phyloP scores from a whole-genome alignment of 2,113 vertebrate species.

The Phaetusa simplex region DNA sequence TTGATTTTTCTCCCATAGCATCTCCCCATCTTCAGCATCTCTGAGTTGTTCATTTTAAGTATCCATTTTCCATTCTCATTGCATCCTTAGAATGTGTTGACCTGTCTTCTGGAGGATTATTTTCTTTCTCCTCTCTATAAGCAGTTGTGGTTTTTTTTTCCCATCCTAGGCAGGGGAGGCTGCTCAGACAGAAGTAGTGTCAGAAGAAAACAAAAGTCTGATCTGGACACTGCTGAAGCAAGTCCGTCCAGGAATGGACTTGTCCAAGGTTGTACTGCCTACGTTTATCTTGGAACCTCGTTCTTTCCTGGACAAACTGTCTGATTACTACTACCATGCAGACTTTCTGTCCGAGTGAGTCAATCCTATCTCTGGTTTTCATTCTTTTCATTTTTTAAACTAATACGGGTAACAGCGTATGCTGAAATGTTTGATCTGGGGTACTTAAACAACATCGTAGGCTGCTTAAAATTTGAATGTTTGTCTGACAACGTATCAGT shows the following conservation, averaged over 20 bases:
- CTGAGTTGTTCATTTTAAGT: neutral
- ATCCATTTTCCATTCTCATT: neutral
- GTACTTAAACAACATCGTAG: neutral
- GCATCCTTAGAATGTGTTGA: neutral
- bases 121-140: neutral
- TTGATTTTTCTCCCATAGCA: neutral
- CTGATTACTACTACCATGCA: slow-evolving; percentile 98
- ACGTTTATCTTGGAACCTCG: slow-evolving; percentile 97
- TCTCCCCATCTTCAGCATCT: neutral
- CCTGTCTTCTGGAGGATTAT: neutral
- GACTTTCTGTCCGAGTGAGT: slow-evolving; percentile 96
- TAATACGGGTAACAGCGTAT: neutral
- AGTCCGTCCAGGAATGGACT: slow-evolving; percentile 96
- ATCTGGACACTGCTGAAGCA: slow-evolving; percentile 99
- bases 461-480: neutral
- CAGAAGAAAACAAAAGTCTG: slow-evolving; percentile 97
- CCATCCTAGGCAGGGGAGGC: slow-evolving; percentile 91
- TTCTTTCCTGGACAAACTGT: slow-evolving; percentile 97
- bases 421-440: neutral
- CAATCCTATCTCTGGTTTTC: neutral
- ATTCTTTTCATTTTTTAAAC: neutral
- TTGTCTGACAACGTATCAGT: neutral
- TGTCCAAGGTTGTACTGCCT: slow-evolving; percentile 96
- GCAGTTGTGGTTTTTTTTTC: neutral
- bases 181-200: slow-evolving; percentile 96